Conservation (phyloP, 2,888 invertebrate species). For the Idaea dimidiata region DNA sequence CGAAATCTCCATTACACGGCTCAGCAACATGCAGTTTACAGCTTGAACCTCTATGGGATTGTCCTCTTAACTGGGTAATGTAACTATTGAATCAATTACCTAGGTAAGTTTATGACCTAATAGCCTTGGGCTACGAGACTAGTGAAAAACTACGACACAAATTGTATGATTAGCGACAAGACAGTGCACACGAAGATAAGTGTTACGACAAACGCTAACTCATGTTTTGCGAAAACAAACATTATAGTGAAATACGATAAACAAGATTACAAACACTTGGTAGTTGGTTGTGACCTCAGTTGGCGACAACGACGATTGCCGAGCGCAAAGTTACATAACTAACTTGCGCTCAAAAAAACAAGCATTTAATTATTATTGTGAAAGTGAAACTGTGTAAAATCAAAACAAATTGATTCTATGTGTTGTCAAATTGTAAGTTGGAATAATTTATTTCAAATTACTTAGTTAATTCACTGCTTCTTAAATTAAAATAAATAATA, state of each 20-base stretch:
- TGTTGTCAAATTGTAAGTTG: too few relatives aligned
- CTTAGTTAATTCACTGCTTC: too few relatives aligned
- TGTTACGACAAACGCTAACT: constrained; percentile 31
- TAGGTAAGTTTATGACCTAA: too few relatives aligned
- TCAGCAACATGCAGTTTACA: neutral
- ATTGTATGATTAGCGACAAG: neutral
- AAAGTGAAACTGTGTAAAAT: neutral
- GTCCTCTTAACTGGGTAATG: neutral
- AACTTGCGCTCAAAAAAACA: constrained; percentile 6
- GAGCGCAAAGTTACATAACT: constrained; percentile 25
- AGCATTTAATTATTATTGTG: neutral
- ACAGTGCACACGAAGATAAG: constrained; percentile 27
- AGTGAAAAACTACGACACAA: neutral
- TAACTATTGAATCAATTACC: too few relatives aligned
- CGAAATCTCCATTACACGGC: too few relatives aligned
- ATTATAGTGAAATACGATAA: constrained; percentile 27
- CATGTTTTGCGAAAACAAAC: constrained; percentile 29
- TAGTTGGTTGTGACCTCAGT: constrained; percentile 27
- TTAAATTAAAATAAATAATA: too few relatives aligned
- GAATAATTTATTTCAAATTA: too few relatives aligned
- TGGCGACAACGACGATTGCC: constrained; percentile 31
- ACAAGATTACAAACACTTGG: constrained; percentile 18
- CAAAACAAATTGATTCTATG: neutral
- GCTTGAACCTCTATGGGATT: neutral
- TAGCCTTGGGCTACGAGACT: neutral